Conservation (phyloP, 2,888 invertebrate genomes). For the Taphrorychus bicolor region DNA sequence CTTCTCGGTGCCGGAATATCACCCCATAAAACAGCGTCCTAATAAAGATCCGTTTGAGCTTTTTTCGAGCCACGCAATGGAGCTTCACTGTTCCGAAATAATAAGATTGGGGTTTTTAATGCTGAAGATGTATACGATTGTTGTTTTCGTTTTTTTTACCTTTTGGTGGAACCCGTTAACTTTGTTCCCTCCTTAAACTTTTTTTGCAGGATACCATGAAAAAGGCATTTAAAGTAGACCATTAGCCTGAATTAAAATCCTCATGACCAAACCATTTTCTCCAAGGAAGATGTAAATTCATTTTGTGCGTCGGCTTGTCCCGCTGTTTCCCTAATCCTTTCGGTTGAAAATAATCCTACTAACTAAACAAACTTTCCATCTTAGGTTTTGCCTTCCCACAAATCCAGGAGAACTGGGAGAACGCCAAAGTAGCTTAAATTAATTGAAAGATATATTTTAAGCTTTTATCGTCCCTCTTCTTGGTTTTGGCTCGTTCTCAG, state of each 20-base stretch:
- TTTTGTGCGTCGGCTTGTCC: constrained; percentile 21
- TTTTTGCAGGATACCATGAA: neutral
- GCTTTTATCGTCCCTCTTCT: constrained; percentile 21
- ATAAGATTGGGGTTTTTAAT: neutral
- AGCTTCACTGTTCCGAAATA: neutral
- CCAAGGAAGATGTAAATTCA: constrained; percentile 20
- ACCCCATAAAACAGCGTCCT: constrained; percentile 7
- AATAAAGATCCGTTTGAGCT: constrained; percentile 1
- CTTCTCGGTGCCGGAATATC: constrained; percentile 13
- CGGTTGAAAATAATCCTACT: constrained; percentile 35
- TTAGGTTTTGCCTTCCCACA: constrained; percentile 36
- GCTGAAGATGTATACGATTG: neutral
- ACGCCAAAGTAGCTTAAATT: constrained; percentile 26
- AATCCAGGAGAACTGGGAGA: constrained; percentile 29
- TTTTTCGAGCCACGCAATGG: constrained; percentile 3
- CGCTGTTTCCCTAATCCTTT: constrained; percentile 34
- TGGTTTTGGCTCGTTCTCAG: neutral
- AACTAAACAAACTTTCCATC: constrained; percentile 40
- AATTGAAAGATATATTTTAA: constrained; percentile 36
- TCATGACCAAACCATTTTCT: neutral
- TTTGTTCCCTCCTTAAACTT: neutral
- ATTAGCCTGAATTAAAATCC: neutral
- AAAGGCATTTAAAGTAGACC: neutral
- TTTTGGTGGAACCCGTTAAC: neutral
- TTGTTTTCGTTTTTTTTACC: neutral